Conservation (phyloP, 1,140 invertebrate species). For the Pararge aegeria region DNA sequence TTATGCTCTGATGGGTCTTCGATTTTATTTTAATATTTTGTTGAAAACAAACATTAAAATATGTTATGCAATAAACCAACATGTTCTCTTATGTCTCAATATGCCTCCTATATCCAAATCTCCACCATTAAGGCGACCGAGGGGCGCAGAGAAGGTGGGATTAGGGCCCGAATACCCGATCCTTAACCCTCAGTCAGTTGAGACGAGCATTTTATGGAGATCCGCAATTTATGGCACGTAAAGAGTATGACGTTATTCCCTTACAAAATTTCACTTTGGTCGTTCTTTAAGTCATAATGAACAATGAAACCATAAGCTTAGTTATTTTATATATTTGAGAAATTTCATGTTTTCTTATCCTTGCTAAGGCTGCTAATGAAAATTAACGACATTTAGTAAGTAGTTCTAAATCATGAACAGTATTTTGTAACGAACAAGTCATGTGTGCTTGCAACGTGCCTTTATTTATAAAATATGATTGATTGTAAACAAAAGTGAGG, state of each 20-base stretch:
- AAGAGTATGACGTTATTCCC: not conserved
- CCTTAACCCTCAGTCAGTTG: not conserved
- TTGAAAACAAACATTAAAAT: no score
- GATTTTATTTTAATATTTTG: no score
- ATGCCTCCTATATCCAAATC: not conserved
- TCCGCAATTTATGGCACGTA: not conserved
- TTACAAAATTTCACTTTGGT: not conserved
- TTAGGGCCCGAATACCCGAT: not conserved
- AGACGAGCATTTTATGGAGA: not conserved
- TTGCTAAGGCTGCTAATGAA: no score
- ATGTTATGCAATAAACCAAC: no score
- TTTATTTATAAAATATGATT: no score
- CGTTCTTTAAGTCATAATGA: not conserved
- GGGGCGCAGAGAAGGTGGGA: not conserved
- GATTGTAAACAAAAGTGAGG: no score
- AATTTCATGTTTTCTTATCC: no score
- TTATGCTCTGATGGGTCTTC: no score
- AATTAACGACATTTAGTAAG: no score
- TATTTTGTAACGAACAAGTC: no score
- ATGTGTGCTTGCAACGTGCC: no score
- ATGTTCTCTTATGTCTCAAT: not conserved
- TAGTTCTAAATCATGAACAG: no score
- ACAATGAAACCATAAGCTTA: not conserved
- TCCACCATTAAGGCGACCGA: not conserved
- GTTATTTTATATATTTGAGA: not conserved